Base-by-base conservation (phyloP, 2,113 vertebrate species). In the Sebastes schlegelii region DNA sequence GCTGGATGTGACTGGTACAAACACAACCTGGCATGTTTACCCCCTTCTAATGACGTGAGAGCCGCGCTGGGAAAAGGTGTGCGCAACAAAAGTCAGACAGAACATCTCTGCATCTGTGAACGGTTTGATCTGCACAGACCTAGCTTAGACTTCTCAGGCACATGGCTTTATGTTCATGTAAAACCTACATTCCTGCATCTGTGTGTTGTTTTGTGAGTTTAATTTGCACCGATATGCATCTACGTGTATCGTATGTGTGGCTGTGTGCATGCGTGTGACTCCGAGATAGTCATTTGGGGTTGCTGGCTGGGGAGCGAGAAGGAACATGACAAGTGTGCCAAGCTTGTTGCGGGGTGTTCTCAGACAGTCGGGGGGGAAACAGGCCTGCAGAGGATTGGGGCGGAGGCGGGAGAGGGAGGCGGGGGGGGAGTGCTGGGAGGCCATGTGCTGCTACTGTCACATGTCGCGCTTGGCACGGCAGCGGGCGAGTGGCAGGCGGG, bases 381-480 rank as follows among this genome's bases (percentile, higher is more conserved):
- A 73, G 63, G 84, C 74, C 55, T 72, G 64, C 69, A 61, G 83
- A 64, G 82, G 77, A 66, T 21, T 46, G 48, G 52, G 85, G 54
- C 6, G 49, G 61, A 4, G 2, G 34, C 7, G 0, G 45, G 45
- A 46, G 45, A 8, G 45, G 45, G 45, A 10, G 48, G 61, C 4
- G 14, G 71, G 73, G 13, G 48, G 40, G 69, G 16, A 45, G 68
- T 54, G 54, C 74, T 78, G 8, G 54, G 77, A 78, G 83, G 84
- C 88, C 90, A 94, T 92, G 94, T 95, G 94, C 86, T 87, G 87
- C 89, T 82, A n/a, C 88, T 89, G 93, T 95, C 92, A 95, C 94
- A 93, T 95, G 93, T 92, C 73, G 64, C 17, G 14, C 71, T 89
- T 90, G 88, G 90, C 91, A 91, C 79, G 19, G 86, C 67, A 88